phyloP scores from a whole-genome alignment of 2,113 vertebrate species.

The Chrysochloris asiatica region DNA sequence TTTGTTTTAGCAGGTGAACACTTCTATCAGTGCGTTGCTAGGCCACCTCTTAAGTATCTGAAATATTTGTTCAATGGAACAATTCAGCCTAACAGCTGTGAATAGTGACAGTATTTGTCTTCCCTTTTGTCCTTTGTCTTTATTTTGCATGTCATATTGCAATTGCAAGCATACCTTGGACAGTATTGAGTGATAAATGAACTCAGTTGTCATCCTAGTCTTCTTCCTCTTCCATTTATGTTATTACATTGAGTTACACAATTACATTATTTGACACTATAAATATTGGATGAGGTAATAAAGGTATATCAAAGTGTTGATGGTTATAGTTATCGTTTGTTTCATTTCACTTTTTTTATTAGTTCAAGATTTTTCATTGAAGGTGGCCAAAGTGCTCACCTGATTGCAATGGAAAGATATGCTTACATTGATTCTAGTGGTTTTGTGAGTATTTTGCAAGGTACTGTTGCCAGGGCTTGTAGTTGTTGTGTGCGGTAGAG shows the following conservation, averaged over 20 bases:
- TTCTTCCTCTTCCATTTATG: neutral
- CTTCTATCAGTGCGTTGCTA: neutral
- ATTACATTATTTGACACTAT: constrained; percentile 10
- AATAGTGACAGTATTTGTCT: neutral
- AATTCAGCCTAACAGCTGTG: neutral
- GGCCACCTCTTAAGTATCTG: neutral
- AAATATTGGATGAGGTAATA: constrained; percentile 32
- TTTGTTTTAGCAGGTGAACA: neutral
- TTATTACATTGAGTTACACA: neutral
- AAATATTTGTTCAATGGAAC: too few relatives aligned
- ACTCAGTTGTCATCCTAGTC: neutral
- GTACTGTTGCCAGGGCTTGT: neutral
- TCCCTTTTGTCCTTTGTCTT: neutral
- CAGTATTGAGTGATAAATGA: neutral
- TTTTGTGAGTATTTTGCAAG: neutral
- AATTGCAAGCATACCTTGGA: neutral
- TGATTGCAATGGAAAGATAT: neutral
- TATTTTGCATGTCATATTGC: neutral
- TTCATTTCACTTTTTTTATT: constrained; percentile 42
- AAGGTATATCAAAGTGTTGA: constrained; percentile 24
- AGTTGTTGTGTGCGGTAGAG: too few relatives aligned
- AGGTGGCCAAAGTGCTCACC: neutral
- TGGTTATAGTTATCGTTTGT: neutral
- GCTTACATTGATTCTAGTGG: neutral
- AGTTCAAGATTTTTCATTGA: neutral